phyloP scores from a whole-genome alignment of 2,113 vertebrate species.

The Rhineura floridana region DNA sequence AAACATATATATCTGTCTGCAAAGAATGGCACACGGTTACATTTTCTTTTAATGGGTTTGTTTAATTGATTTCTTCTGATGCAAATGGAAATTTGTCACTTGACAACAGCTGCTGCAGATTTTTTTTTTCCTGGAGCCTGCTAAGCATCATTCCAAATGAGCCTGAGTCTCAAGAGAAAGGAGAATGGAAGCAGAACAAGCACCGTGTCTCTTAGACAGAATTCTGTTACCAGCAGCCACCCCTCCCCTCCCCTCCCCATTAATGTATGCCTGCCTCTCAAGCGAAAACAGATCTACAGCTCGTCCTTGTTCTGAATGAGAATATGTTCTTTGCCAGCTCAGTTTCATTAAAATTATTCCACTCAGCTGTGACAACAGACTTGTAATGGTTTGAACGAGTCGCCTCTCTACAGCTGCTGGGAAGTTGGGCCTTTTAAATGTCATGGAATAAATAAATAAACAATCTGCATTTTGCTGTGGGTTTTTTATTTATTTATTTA shows the following conservation, averaged over 20 bases:
- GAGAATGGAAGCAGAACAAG: constrained; percentile 54
- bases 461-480: constrained; percentile 60
- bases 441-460: constrained; percentile 66
- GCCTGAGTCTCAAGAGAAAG: constrained; percentile 58
- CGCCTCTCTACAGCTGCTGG: constrained; percentile 44
- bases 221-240: constrained; percentile 46
- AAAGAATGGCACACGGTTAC: constrained; percentile 36
- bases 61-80: constrained; percentile 65
- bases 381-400: constrained; percentile 47
- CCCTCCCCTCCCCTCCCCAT: neutral
- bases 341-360: constrained; percentile 62
- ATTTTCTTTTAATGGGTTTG: constrained; percentile 52
- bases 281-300: constrained; percentile 41
- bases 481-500: constrained; percentile 43
- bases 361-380: constrained; percentile 66
- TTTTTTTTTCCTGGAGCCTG: constrained; percentile 33
- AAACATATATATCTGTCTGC: constrained; percentile 30
- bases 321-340: constrained; percentile 50
- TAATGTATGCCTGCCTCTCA: constrained; percentile 58
- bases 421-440: constrained; percentile 67
- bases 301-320: constrained; percentile 56
- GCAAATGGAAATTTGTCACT: constrained; percentile 62
- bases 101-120: constrained; percentile 55
- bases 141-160: constrained; percentile 67
- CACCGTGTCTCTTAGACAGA: constrained; percentile 59